phyloP scores from a whole-genome alignment of 1,140 invertebrate genomes.

The Danaus plexippus region DNA sequence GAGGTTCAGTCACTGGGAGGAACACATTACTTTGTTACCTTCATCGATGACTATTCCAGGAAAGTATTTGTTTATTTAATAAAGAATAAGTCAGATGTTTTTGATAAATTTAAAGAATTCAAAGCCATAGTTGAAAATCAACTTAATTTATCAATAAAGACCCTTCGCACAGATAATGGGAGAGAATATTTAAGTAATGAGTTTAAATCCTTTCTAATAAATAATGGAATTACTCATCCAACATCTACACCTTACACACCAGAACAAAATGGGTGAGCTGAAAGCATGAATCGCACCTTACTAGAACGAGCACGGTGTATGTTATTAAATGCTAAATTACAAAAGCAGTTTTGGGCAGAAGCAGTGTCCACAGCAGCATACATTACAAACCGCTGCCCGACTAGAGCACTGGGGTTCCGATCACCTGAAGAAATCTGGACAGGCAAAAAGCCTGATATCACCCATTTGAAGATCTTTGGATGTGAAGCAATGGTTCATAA shows the following conservation, averaged over 20 bases:
- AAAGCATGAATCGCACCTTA: conserved; percentile 14
- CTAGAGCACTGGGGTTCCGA: not conserved
- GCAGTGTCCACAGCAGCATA: conserved; percentile 16
- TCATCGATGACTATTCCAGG: no score
- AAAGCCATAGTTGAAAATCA: conserved; percentile 13
- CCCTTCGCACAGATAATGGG: conserved; percentile 10
- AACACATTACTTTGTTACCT: no score
- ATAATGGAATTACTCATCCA: conserved; percentile 15
- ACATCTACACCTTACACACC: conserved; percentile 14
- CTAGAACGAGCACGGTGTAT: conserved; percentile 14
- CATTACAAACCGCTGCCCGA: conserved; percentile 2
- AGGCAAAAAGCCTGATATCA: conserved; percentile 15
- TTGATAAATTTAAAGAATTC: conserved; percentile 13
- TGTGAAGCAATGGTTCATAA: conserved; percentile 17
- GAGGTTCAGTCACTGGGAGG: no score
- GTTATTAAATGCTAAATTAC: conserved; percentile 13
- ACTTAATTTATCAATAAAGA: conserved; percentile 9
- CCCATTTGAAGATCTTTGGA: conserved; percentile 16
- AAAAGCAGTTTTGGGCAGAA: conserved; percentile 15
- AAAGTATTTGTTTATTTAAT: conserved; percentile 13
- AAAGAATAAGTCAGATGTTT: conserved; percentile 13
- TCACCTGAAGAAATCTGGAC: conserved; percentile 14
- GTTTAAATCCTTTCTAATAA: conserved; percentile 8
- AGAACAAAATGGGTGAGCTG: conserved; percentile 15
- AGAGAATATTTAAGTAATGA: conserved; percentile 8